These are phyloP conservation scores for Iguana delicatissima DNA, from an alignment of 2,797 vertebrate genomes.

Conservation along the genomic window DNA sequence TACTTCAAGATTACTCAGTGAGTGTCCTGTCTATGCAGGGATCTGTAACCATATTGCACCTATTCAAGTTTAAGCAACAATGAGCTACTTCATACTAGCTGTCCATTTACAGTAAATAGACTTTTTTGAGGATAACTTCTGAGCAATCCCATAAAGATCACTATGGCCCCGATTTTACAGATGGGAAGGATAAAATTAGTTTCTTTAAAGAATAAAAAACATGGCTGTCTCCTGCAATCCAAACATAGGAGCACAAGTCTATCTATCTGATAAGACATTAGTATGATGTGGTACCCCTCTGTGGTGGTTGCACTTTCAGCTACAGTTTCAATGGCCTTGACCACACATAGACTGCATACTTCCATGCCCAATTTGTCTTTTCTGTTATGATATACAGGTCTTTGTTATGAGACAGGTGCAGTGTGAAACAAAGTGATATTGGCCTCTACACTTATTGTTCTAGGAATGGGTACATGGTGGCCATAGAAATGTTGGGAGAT, in stretches of 20 bases:
- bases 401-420: neutral
- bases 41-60: neutral
- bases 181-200: neutral
- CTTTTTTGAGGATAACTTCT: neutral
- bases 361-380: neutral
- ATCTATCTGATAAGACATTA: neutral
- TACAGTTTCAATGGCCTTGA: neutral
- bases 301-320: neutral
- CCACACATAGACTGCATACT: too few species aligned
- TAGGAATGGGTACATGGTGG: neutral
- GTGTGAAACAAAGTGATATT: neutral
- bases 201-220: neutral
- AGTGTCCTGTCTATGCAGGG: neutral
- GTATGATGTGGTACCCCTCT: neutral
- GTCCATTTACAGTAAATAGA: neutral
- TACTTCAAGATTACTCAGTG: neutral
- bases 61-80: neutral
- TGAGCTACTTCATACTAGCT: neutral
- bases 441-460: neutral
- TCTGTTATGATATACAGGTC: neutral
- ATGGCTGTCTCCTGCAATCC: neutral
- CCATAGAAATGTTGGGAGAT: neutral
- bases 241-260: too few species aligned
- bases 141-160: neutral
- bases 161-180: neutral